Percentiles rank a stretch among this genome's conserved stretches.
These are phyloP conservation scores for Sebastes cheni DNA, from an alignment of 2,797 vertebrate species.

Conservation along the genomic window DNA sequence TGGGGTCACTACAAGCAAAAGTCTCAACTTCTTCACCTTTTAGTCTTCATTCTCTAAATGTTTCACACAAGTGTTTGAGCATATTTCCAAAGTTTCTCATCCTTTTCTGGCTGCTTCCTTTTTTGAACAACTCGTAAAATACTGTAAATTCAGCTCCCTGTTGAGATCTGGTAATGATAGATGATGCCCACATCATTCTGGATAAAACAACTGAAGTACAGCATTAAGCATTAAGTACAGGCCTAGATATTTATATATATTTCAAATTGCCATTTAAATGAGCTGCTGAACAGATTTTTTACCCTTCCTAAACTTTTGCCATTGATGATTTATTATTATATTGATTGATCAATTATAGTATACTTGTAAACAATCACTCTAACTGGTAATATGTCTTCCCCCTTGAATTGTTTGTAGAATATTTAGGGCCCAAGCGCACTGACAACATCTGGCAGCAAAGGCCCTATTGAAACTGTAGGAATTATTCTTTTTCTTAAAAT, in stretches of 20 bases:
- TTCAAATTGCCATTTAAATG: not conserved
- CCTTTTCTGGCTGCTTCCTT: not conserved
- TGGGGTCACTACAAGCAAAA: constrained; percentile 10
- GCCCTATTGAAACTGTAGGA: no score
- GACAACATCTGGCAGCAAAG: no score
- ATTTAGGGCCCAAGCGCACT: not conserved
- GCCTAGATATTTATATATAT: not conserved
- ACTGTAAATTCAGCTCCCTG: not conserved
- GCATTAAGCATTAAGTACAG: not conserved
- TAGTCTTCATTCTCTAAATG: not conserved
- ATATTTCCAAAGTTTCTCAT: not conserved
- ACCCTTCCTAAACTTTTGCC: not conserved
- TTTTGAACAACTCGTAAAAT: not conserved
- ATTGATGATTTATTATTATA: no score
- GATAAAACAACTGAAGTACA: not conserved
- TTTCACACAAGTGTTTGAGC: not conserved
- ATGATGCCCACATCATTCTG: not conserved
- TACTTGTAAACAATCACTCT: not conserved
- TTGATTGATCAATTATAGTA: not conserved
- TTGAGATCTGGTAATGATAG: not conserved
- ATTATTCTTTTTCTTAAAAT: no score
- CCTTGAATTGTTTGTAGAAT: not conserved
- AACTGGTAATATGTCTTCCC: not conserved
- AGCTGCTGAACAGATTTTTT: not conserved
- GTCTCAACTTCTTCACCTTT: not conserved